Conservation (phyloP, 2,888 invertebrate genomes). For the Tenodera sinensis region DNA sequence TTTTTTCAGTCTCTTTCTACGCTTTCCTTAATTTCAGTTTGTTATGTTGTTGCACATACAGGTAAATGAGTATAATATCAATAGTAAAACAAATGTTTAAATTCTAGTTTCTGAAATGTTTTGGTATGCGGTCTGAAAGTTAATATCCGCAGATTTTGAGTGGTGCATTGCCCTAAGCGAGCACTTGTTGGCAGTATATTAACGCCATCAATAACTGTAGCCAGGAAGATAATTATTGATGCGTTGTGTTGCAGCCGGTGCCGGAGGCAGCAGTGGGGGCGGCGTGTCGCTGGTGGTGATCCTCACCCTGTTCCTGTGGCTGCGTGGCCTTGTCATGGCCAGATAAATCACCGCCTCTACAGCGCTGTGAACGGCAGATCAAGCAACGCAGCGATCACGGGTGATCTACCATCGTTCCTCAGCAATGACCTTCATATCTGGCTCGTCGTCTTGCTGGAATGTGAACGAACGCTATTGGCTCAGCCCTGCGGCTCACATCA, state of each 20-base stretch:
- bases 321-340: not conserved
- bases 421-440: not conserved
- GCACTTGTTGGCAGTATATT: not conserved
- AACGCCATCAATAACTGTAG: not conserved
- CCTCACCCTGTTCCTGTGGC: not conserved
- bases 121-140: too few species aligned
- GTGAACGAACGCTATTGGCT: too few species aligned
- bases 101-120: too few species aligned
- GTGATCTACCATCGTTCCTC: not conserved
- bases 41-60: too few species aligned
- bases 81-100: too few species aligned
- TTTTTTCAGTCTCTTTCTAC: too few species aligned
- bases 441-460: too few species aligned
- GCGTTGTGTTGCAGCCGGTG: conserved; percentile 10
- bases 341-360: conserved; percentile 11
- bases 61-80: too few species aligned
- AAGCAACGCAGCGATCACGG: not conserved
- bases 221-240: not conserved
- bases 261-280: not conserved
- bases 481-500: not conserved
- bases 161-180: too few species aligned
- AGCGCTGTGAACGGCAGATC: not conserved
- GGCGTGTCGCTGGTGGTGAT: not conserved
- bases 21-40: too few species aligned
- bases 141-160: too few species aligned